phyloP scores from a whole-genome alignment of 2,113 vertebrate species.

The Syngnathus typhle region DNA sequence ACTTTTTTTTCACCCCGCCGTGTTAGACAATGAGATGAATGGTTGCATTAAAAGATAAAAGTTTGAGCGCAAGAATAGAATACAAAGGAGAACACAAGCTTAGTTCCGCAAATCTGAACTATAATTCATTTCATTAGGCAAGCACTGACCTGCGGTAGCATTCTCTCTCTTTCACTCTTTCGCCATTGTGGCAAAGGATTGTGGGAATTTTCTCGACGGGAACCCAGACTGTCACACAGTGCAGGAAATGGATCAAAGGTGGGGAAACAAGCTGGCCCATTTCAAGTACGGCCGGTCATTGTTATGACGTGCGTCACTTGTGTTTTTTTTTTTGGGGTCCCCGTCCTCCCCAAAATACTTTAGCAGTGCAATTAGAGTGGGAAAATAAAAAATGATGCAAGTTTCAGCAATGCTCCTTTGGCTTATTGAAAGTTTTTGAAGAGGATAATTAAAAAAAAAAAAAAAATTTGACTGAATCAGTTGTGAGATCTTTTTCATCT shows the following conservation, averaged over 20 bases:
- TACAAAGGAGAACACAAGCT: conserved; percentile 48
- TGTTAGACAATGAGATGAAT: conserved; percentile 62
- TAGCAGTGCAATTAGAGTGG: background rate
- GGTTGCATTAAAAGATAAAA: conserved; percentile 71
- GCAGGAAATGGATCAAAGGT: conserved; percentile 26
- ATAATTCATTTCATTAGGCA: conserved; percentile 53
- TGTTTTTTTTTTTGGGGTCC: background rate
- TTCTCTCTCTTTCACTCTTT: conserved; percentile 26
- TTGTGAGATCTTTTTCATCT: conserved; percentile 6
- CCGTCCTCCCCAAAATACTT: background rate
- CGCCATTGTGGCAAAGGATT: conserved; percentile 15
- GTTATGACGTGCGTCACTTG: background rate
- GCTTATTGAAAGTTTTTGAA: background rate
- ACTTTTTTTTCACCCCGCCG: conserved; percentile 42
- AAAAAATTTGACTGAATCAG: background rate
- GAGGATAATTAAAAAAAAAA: background rate
- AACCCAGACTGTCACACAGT: conserved; percentile 14
- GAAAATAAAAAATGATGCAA: conserved; percentile 7
- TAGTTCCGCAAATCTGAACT: conserved; percentile 50
- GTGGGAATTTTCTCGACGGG: conserved; percentile 23
- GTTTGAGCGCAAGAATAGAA: conserved; percentile 50
- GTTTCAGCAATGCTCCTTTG: background rate
- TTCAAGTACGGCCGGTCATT: conserved; percentile 19
- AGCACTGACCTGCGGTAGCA: conserved; percentile 43
- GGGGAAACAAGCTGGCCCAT: conserved; percentile 19